phyloP scores from a whole-genome alignment of 2,888 invertebrate genomes.

The Conops quadrifasciatus region DNA sequence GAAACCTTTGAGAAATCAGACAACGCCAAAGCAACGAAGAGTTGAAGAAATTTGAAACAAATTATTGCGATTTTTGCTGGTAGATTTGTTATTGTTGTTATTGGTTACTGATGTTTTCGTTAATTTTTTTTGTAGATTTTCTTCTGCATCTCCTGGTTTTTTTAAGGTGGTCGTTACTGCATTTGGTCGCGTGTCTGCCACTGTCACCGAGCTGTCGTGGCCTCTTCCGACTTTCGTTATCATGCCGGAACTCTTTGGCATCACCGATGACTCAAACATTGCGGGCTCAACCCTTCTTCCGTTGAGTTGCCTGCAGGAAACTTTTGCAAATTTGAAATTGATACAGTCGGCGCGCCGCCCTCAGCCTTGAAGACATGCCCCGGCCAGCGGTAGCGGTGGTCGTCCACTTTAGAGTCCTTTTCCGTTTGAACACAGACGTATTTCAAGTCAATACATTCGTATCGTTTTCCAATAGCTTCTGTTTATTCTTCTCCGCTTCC shows the following conservation, averaged over 20 bases:
- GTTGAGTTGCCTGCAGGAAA: conserved; percentile 5
- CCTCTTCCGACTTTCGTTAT: neutral
- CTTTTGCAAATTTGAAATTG: conserved; percentile 58
- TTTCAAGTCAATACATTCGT: conserved; percentile 40
- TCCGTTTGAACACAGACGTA: neutral
- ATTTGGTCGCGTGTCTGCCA: neutral
- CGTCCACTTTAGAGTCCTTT: conserved; percentile 17
- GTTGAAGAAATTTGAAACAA: neutral
- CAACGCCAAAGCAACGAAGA: neutral
- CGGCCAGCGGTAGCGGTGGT: conserved; percentile 34
- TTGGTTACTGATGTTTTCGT: no score
- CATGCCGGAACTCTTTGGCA: conserved; percentile 3
- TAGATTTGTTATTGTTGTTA: no score
- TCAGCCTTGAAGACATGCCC: conserved; percentile 37
- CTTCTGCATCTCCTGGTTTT: no score
- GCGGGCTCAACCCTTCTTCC: conserved; percentile 29
- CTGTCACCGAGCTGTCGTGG: neutral
- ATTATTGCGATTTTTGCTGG: neutral
- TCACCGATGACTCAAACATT: conserved; percentile 17
- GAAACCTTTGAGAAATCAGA: neutral
- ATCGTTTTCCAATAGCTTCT: conserved; percentile 37
- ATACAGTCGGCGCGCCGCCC: conserved; percentile 57
- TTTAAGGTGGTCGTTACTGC: neutral
- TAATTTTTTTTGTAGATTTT: no score
- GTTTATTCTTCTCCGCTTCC: conserved; percentile 33